Base-by-base conservation (phyloP, 2,888 invertebrate genomes). In the Andrena dorsata region DNA sequence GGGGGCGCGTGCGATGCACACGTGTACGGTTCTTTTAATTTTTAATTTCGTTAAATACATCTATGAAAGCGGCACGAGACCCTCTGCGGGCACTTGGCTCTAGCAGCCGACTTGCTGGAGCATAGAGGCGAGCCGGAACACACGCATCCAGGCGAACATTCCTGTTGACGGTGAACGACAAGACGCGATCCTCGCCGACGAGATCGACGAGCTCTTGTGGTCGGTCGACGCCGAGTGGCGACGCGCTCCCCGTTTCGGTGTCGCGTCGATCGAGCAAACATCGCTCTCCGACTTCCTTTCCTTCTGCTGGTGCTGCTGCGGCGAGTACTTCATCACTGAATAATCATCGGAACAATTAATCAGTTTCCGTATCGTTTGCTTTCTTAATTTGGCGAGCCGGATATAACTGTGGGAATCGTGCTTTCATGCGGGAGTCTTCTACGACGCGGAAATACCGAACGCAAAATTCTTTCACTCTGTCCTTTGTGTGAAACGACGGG, bases 71-170 rank as follows among this genome's bases (percentile, higher is more conserved):
- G 76, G 63, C 72, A 56, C 69, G 66, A 32, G 74, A 32, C 71
- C 68, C 74, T 61, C 56, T 63, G 63, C 7, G 6, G 47, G 30
- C 23, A 20, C 28, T 6, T 73, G 75, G 66, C 77, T 86, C 91
- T 93, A 93, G 89, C 93, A 93, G 84, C 92, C 93, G 84, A 92
- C 89, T 82, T 92, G 92, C 76, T 93, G 92, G 28, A 93, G 89
- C 90, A 93, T 92, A 80, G 92, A 89, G 26, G 93, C 93, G 74
- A 93, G 85, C 76, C 93, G 91, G 81, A 93, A 93, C 84, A 93
- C 93, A 51, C 93, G 91, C 92, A 93, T 93, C 93, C 93, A 93
- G 79, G 93, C 93, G 86, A 93, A 93, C 90, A 93, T 92, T 70
- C 92, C 93, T 77, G 91, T 90, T 65, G 92, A 91, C 49, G 89